Evolutionary conservation across 1,140 invertebrate species (phyloP).

Genomic region (Heliothis subflexa): DNA sequence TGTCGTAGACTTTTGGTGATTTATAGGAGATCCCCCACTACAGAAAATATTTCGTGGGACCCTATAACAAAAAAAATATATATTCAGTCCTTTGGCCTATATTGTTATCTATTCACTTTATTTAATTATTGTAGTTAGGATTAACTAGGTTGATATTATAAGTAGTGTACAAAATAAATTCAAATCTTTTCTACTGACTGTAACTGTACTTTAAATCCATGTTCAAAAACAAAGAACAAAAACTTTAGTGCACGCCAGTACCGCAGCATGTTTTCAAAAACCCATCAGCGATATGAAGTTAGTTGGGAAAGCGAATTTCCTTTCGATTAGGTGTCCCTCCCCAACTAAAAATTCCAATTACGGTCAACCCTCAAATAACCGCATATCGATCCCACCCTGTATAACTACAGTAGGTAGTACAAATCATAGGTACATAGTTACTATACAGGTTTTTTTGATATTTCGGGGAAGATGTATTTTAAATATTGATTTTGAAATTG

Average conservation of each 20-base stretch:
- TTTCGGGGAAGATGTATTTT: not conserved
- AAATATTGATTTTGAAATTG: no score
- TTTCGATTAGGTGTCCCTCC: slow-evolving; percentile 26
- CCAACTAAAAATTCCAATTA: slow-evolving; percentile 40
- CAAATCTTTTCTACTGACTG: no score
- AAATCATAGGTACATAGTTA: not conserved
- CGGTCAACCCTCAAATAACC: slow-evolving; percentile 30
- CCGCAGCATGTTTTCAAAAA: not conserved
- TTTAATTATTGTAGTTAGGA: no score
- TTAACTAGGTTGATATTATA: no score
- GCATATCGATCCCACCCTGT: slow-evolving; percentile 4
- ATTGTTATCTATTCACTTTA: no score
- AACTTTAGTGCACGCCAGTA: not conserved
- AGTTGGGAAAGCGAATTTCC: slow-evolving; percentile 26
- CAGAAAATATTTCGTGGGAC: no score
- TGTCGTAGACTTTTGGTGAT: not conserved
- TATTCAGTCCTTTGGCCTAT: no score
- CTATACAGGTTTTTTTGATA: not conserved
- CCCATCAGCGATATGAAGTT: slow-evolving; percentile 25
- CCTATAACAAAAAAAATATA: no score
- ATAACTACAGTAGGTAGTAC: not conserved
- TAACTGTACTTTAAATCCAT: no score
- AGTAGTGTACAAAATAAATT: no score
- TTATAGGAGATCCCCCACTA: no score
- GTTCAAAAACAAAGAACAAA: not conserved